Percentiles rank a stretch among this genome's conserved stretches.
phyloP scores from a whole-genome alignment of 1,140 invertebrate species.

The Chironomus striatipennis region DNA sequence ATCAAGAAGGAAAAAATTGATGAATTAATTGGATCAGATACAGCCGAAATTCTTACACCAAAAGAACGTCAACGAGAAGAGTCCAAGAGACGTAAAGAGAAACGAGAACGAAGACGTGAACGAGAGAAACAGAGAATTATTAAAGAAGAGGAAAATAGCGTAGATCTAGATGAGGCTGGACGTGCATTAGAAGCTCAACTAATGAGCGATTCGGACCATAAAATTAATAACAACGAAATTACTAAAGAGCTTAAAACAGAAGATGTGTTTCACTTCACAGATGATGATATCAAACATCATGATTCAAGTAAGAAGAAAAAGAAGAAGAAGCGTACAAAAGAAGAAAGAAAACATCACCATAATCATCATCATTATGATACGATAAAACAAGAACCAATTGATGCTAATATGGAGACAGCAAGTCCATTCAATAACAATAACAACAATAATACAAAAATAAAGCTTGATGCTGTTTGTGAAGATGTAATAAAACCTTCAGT shows the following conservation, averaged over 20 bases:
- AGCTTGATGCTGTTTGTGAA: not conserved
- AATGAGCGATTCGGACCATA: conserved; percentile 49
- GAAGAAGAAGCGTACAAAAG: conserved; percentile 72
- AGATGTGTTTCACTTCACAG: conserved; percentile 41
- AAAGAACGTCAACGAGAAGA: conserved; percentile 42
- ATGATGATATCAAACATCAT: conserved; percentile 42
- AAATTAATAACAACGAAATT: conserved; percentile 29
- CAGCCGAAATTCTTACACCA: not conserved
- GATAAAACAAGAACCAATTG: conserved; percentile 10
- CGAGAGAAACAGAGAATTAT: conserved; percentile 39
- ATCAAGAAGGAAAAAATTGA: conserved; percentile 27
- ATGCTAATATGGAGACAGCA: not conserved
- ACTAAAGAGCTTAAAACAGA: not conserved
- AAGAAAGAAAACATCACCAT: conserved; percentile 60
- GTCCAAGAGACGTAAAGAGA: conserved; percentile 55
- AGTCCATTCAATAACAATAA: conserved; percentile 3
- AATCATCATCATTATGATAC: conserved; percentile 51
- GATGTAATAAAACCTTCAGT: not conserved
- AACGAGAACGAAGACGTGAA: conserved; percentile 46
- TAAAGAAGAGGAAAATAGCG: conserved; percentile 62
- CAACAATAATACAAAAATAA: conserved; percentile 11
- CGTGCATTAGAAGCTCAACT: conserved; percentile 70
- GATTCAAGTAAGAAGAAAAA: conserved; percentile 70
- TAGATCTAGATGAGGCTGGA: conserved; percentile 68
- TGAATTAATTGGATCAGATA: not conserved